phyloP scores from a whole-genome alignment of 2,888 invertebrate species.

The Acrobasis consociella region DNA sequence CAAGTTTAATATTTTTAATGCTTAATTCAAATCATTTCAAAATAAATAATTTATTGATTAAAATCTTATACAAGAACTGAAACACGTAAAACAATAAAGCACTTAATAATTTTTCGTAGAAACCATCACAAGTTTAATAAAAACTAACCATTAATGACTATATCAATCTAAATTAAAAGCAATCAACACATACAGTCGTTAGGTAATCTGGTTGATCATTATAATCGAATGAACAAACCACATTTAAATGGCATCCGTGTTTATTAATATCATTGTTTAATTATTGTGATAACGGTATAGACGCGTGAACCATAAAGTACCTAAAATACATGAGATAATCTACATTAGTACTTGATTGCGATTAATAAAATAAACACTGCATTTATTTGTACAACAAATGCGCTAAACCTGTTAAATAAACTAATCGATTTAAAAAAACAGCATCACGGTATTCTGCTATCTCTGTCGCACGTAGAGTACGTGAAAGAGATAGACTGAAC shows the following conservation, averaged over 20 bases:
- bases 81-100: too few species aligned
- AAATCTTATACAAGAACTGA: not conserved
- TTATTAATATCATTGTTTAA: not conserved
- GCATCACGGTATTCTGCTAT: too few species aligned
- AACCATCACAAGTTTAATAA: not conserved
- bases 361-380: not conserved
- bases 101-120: not conserved
- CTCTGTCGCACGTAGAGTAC: too few species aligned
- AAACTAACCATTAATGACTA: not conserved
- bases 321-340: not conserved
- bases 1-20: too few species aligned
- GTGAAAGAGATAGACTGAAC: too few species aligned
- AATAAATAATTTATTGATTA: not conserved
- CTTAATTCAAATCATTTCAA: too few species aligned
- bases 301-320: not conserved
- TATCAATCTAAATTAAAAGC: not conserved
- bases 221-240: constrained; percentile 1
- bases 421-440: too few species aligned
- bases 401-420: too few species aligned
- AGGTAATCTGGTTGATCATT: not conserved
- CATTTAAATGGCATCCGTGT: not conserved
- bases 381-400: too few species aligned
- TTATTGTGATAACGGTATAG: not conserved
- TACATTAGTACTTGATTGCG: not conserved
- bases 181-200: not conserved